Percentiles rank a stretch among this genome's conserved stretches.
phyloP scores from a whole-genome alignment of 1,140 invertebrate genomes.

The Magallana gigas region DNA sequence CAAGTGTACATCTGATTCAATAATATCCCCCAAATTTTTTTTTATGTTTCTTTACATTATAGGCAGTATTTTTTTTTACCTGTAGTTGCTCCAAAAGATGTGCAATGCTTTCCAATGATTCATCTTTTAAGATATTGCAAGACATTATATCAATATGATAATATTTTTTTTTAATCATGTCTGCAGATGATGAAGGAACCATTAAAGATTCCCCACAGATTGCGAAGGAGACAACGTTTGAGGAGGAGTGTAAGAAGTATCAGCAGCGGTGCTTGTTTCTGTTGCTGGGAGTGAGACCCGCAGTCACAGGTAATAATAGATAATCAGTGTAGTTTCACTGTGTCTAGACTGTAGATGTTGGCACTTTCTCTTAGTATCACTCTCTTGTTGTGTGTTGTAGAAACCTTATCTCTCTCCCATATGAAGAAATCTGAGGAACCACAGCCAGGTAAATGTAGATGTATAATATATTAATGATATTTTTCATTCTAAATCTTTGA shows the following conservation, averaged over 20 bases:
- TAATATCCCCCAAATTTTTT: too few species aligned
- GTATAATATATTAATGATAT: too few species aligned
- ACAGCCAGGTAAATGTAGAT: not conserved
- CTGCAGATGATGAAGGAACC: constrained; percentile 60
- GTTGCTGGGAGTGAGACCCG: constrained; percentile 76
- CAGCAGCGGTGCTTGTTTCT: constrained; percentile 78
- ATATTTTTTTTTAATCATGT: not conserved
- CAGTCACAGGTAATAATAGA: constrained; percentile 67
- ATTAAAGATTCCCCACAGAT: constrained; percentile 57
- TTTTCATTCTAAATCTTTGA: too few species aligned
- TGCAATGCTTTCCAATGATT: too few species aligned
- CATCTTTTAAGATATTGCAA: too few species aligned
- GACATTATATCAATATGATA: too few species aligned
- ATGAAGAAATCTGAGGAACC: constrained; percentile 2
- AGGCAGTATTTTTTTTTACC: too few species aligned
- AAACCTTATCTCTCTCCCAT: not conserved
- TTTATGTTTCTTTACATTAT: too few species aligned
- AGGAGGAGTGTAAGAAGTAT: constrained; percentile 74
- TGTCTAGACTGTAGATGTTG: not conserved
- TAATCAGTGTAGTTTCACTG: not conserved
- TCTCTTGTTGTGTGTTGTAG: not conserved
- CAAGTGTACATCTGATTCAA: too few species aligned
- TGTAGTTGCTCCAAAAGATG: too few species aligned
- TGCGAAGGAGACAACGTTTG: constrained; percentile 69
- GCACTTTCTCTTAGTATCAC: not conserved